Conservation (phyloP, 2,797 vertebrate species). For the Lemur catta region DNA sequence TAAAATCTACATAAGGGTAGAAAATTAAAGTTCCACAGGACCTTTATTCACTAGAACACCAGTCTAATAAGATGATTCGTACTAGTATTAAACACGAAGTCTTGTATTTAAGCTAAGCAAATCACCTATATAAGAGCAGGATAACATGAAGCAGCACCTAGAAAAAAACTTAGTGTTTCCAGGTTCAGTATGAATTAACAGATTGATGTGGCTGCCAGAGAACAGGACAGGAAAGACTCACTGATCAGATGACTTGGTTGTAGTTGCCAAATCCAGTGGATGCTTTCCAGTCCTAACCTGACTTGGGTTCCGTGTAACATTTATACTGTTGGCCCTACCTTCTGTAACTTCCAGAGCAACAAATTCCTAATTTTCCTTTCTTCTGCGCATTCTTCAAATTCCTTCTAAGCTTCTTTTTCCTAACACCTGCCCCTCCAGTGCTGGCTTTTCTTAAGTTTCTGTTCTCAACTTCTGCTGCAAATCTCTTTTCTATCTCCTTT, state of each 20-base stretch:
- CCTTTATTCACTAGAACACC: not conserved
- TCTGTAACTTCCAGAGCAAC: not conserved
- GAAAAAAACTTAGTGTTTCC: not conserved
- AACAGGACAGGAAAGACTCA: not conserved
- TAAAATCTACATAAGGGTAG: not conserved
- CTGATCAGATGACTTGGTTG: not conserved
- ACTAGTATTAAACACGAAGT: not conserved
- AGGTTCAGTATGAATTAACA: not conserved
- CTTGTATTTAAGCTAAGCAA: not conserved
- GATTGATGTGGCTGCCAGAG: not conserved
- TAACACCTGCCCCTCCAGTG: not conserved
- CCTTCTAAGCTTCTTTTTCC: not conserved
- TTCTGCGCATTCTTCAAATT: not conserved
- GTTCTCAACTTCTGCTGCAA: not conserved
- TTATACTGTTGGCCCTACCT: not conserved
- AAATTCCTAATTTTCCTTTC: not conserved
- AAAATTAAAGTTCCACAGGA: not conserved
- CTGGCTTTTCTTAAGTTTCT: not conserved
- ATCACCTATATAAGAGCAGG: not conserved
- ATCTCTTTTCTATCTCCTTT: not conserved
- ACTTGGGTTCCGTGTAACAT: not conserved
- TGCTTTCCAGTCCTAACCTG: not conserved
- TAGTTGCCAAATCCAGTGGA: not conserved
- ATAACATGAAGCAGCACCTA: not conserved
- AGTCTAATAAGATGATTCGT: not conserved